These are phyloP conservation scores for Caenorhabditis sp. DNA, from an alignment of 2,888 invertebrate genomes.

Conservation along the genomic window DNA sequence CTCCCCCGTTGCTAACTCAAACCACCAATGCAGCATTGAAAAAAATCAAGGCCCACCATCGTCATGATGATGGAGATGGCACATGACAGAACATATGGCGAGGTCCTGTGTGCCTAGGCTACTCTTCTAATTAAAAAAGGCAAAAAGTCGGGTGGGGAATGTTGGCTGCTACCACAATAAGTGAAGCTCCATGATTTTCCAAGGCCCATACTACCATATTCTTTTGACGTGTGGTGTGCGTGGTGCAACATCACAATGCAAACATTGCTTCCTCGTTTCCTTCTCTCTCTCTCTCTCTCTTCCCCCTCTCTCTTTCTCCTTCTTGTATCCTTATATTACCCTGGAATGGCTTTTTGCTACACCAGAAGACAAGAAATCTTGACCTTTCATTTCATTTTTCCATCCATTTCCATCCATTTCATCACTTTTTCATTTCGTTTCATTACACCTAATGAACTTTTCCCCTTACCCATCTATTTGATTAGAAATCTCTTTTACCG, in stretches of 20 bases:
- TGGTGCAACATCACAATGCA: constrained; percentile 54
- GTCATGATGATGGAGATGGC: constrained; percentile 4
- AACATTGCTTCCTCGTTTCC: constrained; percentile 44
- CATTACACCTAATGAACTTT: constrained; percentile 45
- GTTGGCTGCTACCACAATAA: no score
- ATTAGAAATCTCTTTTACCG: no score
- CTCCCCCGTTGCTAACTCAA: no score
- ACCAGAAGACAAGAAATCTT: no score
- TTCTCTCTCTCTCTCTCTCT: constrained; percentile 11
- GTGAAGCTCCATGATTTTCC: no score
- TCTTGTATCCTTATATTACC: constrained; percentile 5
- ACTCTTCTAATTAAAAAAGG: constrained; percentile 45
- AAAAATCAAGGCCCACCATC: no score
- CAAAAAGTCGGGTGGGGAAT: no score
- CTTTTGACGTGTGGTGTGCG: constrained; percentile 48
- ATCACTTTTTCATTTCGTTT: no score
- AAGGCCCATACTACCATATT: constrained; percentile 49
- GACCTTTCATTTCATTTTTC: no score
- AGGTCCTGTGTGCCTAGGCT: background rate
- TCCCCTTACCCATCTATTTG: background rate
- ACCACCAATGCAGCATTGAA: no score
- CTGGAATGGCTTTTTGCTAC: constrained; percentile 29
- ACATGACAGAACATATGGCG: background rate
- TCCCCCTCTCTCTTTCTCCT: constrained; percentile 12
- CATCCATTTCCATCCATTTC: no score